phyloP scores from a whole-genome alignment of 1,140 invertebrate genomes.

The Latrodectus geometricus region DNA sequence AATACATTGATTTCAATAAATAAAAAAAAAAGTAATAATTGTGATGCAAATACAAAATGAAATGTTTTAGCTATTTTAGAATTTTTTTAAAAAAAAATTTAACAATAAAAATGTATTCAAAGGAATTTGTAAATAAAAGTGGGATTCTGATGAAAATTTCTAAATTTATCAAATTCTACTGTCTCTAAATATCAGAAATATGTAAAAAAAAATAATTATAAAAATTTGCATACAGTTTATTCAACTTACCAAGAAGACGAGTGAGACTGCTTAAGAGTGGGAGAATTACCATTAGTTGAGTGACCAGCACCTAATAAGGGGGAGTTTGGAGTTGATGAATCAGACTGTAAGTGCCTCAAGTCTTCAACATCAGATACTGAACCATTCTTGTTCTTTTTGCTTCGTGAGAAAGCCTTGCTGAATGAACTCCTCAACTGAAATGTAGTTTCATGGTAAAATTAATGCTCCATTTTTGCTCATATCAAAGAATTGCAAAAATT shows the following conservation, averaged over 20 bases:
- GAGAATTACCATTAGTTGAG: slow-evolving; percentile 40
- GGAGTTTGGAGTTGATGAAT: slow-evolving; percentile 64
- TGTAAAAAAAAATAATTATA: background rate
- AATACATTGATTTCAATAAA: too few relatives aligned
- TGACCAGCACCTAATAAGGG: slow-evolving; percentile 66
- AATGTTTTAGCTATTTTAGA: too few relatives aligned
- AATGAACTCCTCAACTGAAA: slow-evolving; percentile 88
- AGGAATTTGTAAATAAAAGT: too few relatives aligned
- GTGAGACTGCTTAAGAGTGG: slow-evolving; percentile 69
- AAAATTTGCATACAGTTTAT: background rate
- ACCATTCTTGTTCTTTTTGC: slow-evolving; percentile 76
- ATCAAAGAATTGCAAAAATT: background rate
- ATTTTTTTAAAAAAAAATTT: too few relatives aligned
- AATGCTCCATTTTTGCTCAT: background rate
- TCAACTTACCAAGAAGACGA: slow-evolving; percentile 72
- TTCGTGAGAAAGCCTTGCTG: slow-evolving; percentile 94
- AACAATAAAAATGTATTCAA: too few relatives aligned
- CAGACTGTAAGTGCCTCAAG: slow-evolving; percentile 57
- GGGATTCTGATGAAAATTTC: too few relatives aligned
- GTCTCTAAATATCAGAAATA: too few relatives aligned
- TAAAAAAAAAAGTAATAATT: too few relatives aligned
- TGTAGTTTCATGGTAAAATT: background rate
- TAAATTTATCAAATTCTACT: too few relatives aligned
- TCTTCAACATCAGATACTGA: slow-evolving; percentile 77
- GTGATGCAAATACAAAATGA: too few relatives aligned